Evolutionary conservation across 2,797 vertebrate species (phyloP).

Genomic region (Tragopan temminckii): DNA sequence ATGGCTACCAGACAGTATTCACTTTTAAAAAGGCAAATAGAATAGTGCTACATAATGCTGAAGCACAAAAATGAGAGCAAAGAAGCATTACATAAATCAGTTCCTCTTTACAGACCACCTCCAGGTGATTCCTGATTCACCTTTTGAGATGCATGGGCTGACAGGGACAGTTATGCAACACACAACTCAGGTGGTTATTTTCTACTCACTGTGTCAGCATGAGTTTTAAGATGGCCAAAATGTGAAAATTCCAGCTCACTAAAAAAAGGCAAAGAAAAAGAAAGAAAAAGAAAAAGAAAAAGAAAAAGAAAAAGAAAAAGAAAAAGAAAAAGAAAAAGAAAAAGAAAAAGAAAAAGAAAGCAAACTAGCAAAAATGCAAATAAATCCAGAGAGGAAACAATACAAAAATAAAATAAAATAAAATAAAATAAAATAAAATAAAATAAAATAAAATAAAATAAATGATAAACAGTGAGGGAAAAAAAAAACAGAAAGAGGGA

Average conservation of each 20-base stretch:
- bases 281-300: background rate
- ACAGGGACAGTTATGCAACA: background rate
- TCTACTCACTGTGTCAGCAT: background rate
- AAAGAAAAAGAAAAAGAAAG: background rate
- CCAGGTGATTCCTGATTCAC: background rate
- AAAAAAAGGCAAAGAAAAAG: background rate
- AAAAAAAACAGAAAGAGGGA: background rate
- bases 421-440: no score
- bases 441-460: no score
- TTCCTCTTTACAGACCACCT: background rate
- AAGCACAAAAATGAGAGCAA: background rate
- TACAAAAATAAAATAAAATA: no score
- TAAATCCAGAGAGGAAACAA: background rate
- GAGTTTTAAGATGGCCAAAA: background rate
- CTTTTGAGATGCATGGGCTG: background rate
- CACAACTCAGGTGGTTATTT: background rate
- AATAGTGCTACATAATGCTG: background rate
- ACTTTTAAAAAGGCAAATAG: background rate
- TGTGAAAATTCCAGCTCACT: background rate
- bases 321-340: background rate
- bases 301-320: background rate
- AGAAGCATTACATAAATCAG: background rate
- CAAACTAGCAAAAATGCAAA: background rate
- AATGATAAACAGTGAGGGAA: background rate
- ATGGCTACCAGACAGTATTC: background rate